Base-by-base conservation (phyloP, 2,888 invertebrate genomes). In the Invenusta paracnida region DNA sequence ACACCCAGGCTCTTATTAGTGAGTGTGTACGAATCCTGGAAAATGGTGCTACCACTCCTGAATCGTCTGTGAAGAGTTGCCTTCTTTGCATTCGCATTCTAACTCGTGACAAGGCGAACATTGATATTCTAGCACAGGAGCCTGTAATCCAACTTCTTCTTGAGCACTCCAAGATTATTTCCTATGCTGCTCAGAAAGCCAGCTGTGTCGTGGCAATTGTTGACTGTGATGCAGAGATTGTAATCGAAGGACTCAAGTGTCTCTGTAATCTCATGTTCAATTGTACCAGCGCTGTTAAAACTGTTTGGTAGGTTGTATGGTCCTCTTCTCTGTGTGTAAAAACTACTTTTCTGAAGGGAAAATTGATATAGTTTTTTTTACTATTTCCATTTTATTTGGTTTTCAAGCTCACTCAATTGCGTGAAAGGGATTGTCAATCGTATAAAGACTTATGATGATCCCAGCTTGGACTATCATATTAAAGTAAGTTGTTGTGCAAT, bases 171-270 rank as follows among this genome's bases (percentile, higher is more conserved):
- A 73, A 73, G 73, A 73, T 73, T 25, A 5, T 73, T 5, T 5
- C 5, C 2, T 73, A 73, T 73, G 73, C 73, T 23, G 73, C 11
- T 5, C 73, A 73, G 27, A 48, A 48, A 17, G 23, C 2, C 17
- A 13, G 11, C 11, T 5, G 2, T 13, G 27, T 13, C 73, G 73
- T 73, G 2, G 5, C 73, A 5, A 73, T 73, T 25, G 73, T 73
- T 5, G 17, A 5, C 17, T 73, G 73, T 23, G 25, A 73, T 25
- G 17, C 73, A 2, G 11, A 25, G 73, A 23, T 73, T 13, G 73
- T 83, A n/a, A 83, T 30, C 17, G 83, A 83, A 27, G 66, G 83
- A 5, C 83, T 83, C 23, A 83, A 48, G 83, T 83, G 83, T 66
- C 83, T 83, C 23, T 83, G 83, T 66, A 83, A 83, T 30, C 83